Evolutionary conservation across 2,797 vertebrate species (phyloP).

Genomic region (Peromyscus melanophrys): DNA sequence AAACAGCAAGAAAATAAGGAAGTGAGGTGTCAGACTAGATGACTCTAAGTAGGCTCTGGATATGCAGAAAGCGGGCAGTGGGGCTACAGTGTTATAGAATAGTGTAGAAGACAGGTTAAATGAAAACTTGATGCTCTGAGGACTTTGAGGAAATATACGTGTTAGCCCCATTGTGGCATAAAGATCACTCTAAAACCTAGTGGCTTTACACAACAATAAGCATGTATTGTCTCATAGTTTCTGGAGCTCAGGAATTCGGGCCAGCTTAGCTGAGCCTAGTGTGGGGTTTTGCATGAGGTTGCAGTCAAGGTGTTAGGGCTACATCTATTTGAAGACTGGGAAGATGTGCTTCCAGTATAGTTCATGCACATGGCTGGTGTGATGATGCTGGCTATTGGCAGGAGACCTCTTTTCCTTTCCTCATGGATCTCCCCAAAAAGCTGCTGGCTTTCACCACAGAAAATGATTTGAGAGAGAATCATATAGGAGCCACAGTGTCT

Average conservation of each 20-base stretch:
- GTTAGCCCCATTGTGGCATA: background rate
- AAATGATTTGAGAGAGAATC: slow-evolving; percentile 31
- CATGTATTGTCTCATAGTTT: background rate
- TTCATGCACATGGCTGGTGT: background rate
- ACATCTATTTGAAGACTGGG: background rate
- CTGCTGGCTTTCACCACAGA: slow-evolving; percentile 22
- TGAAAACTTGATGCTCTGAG: background rate
- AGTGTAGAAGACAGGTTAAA: background rate
- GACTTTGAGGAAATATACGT: background rate
- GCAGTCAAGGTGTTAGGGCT: background rate
- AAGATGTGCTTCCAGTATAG: background rate
- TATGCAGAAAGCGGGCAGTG: background rate
- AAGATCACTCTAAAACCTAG: slow-evolving; percentile 23
- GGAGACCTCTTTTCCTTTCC: background rate
- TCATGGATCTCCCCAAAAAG: background rate
- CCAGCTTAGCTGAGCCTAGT: background rate
- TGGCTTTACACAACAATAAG: background rate
- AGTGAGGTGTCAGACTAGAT: background rate
- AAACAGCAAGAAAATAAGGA: slow-evolving; percentile 33
- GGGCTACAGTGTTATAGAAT: background rate
- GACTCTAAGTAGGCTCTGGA: slow-evolving; percentile 18
- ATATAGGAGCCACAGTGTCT: slow-evolving; percentile 24
- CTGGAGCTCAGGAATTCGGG: slow-evolving; percentile 21
- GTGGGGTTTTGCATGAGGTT: background rate
- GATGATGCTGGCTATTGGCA: background rate